Percentiles rank a stretch among this genome's conserved stretches.
These are phyloP conservation scores for Lamellibrachia luymesi DNA, from an alignment of 1,140 invertebrate genomes.

Conservation along the genomic window DNA sequence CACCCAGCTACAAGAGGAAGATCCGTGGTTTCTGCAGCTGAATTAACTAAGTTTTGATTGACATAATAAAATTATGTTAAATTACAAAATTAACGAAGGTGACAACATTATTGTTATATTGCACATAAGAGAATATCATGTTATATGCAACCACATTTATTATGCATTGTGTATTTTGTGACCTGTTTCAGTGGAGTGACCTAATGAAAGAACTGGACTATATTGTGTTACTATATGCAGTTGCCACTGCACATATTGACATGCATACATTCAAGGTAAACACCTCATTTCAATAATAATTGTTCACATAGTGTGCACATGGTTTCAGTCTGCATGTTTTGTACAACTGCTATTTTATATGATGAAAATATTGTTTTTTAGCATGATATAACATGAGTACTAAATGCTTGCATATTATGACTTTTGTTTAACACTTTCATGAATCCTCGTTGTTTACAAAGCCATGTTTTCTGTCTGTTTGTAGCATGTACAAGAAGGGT, in stretches of 20 bases:
- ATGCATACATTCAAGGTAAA: background rate
- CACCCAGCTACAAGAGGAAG: too few species aligned
- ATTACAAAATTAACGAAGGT: too few species aligned
- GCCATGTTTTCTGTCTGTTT: background rate
- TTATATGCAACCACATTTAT: background rate
- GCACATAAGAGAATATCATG: background rate
- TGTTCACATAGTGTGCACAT: background rate
- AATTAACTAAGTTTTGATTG: too few species aligned
- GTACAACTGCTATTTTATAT: too few species aligned
- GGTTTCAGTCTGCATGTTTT: background rate
- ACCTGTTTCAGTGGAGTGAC: background rate
- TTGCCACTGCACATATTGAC: background rate
- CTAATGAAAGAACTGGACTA: background rate
- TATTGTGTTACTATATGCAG: background rate
- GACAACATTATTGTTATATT: too few species aligned
- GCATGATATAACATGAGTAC: too few species aligned
- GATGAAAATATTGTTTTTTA: too few species aligned
- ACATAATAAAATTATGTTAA: too few species aligned
- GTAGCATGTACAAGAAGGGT: background rate
- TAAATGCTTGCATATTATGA: too few species aligned
- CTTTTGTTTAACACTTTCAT: background rate
- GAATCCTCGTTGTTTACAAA: background rate
- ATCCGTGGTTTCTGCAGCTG: too few species aligned
- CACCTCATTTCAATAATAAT: too few species aligned
- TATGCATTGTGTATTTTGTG: background rate